These are phyloP conservation scores for Erythrocercus mccallii DNA, from an alignment of 2,113 vertebrate species.

Conservation along the genomic window DNA sequence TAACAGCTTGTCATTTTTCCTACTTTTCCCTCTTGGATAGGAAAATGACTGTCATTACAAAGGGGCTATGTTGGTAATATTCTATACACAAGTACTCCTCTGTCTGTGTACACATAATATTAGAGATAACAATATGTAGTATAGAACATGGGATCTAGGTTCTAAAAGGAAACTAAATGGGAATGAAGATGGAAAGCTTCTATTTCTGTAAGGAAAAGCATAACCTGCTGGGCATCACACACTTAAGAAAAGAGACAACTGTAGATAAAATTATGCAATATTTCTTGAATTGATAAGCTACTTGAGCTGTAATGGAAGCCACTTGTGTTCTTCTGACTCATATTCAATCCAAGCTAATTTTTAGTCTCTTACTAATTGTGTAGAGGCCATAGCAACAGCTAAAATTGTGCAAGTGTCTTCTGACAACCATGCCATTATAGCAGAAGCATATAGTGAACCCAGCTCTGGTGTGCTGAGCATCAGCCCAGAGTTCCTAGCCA, in stretches of 20 bases:
- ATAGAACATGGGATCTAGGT: not conserved
- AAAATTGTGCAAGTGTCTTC: not conserved
- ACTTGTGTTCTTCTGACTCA: not conserved
- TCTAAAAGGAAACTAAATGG: not conserved
- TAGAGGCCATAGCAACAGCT: not conserved
- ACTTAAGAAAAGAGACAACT: not conserved
- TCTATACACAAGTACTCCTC: not conserved
- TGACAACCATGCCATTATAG: not conserved
- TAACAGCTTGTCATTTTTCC: not conserved
- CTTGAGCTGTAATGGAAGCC: not conserved
- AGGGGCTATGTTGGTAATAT: not conserved
- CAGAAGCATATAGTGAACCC: not conserved
- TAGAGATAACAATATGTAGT: not conserved
- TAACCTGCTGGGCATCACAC: not conserved
- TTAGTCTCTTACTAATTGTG: not conserved
- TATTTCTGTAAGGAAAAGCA: not conserved
- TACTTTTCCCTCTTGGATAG: not conserved
- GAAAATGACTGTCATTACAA: not conserved
- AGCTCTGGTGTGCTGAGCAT: not conserved
- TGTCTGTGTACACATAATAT: not conserved
- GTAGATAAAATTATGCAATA: fast-evolving
- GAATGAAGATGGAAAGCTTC: not conserved
- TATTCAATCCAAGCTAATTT: not conserved
- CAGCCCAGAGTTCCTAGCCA: not conserved
- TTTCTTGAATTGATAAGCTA: not conserved